These are phyloP conservation scores for Falco rusticolus DNA, from an alignment of 2,797 vertebrate species.

Conservation along the genomic window DNA sequence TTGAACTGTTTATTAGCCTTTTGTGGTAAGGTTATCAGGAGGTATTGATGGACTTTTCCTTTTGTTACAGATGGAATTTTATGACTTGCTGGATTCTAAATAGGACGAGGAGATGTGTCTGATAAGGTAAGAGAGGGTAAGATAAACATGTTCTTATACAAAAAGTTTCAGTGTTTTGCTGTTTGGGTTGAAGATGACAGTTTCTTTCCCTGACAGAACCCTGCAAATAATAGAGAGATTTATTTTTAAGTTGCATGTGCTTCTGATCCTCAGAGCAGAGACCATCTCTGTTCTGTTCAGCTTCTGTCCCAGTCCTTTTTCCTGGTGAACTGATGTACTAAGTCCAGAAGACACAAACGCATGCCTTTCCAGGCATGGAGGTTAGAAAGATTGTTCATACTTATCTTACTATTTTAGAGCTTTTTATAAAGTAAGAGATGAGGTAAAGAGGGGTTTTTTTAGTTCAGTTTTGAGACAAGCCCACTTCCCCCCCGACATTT, in stretches of 20 bases:
- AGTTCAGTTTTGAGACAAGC: not conserved
- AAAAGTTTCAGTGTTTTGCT: not conserved
- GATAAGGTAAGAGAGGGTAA: constrained; percentile 59
- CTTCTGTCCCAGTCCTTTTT: not conserved
- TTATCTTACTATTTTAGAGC: not conserved
- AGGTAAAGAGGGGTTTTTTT: not conserved
- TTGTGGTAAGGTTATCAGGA: not conserved
- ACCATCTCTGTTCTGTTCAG: not conserved
- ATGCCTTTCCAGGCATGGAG: not conserved
- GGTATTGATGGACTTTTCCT: constrained; percentile 37
- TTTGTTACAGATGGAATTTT: constrained; percentile 64
- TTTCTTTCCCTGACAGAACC: not conserved
- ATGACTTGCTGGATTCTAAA: constrained; percentile 35
- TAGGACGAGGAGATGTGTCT: constrained; percentile 58
- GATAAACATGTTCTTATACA: not conserved
- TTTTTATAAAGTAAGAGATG: not conserved
- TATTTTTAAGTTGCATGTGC: not conserved
- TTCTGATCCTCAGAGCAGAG: not conserved
- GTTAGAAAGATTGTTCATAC: not conserved
- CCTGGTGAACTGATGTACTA: not conserved
- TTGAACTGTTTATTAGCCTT: not conserved
- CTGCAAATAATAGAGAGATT: not conserved
- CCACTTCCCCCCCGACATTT: not conserved
- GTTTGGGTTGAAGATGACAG: not conserved
- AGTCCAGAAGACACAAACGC: not conserved